Evolutionary conservation across 2,797 vertebrate genomes (phyloP), one percentile per base, ranked within the genome.

Genomic region (Lophotriccus pileatus): DNA sequence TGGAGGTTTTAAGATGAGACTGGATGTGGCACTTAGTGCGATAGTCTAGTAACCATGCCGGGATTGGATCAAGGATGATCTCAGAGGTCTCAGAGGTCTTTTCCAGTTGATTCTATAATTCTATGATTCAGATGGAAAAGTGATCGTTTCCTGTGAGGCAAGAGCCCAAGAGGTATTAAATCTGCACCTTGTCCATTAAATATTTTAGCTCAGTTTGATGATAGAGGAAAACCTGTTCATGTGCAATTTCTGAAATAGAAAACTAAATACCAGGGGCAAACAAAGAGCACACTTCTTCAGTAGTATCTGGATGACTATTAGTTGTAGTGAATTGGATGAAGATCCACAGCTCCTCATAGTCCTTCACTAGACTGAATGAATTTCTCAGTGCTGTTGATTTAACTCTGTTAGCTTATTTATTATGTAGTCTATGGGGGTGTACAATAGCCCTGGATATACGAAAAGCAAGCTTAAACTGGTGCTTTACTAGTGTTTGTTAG

Each of bases 161-260:
- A 49, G 68, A 79, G 9, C 12, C 6, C 18, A 49, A 43, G 23
- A 73, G 10, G 3, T 41, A 11, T 15, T 39, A 81, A 64, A 56
- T 56, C 15, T 64, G 15, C 25, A 36, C 14, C 12, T 77, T 87
- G 28, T 44, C 28, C 22, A n/a, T 52, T 68, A 59, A 79, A 76
- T 76, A 49, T 69, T 84, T 76, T 56, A 62, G 9, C 10, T 59
- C 27, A 52, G 4, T 66, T 53, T 75, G 21, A 49, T 49, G 5
- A 32, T 24, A 66, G 21, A 17, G 24, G 60, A 43, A 84, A 81
- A 8, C 2, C 13, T 0, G 0, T 50, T 27, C 20, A 44, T 0
- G 0, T 50, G 30, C 20, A 44, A 9, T 73, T 87, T 72, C 50
- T 86, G 39, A 50, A 69, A 47, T 10, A 14, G 28, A 73, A 85